A percentile compares a stretch with the other conserved stretches of the same genome.
Evolutionary conservation across 1,140 invertebrate species (phyloP).

Genomic region (Atta texana): DNA sequence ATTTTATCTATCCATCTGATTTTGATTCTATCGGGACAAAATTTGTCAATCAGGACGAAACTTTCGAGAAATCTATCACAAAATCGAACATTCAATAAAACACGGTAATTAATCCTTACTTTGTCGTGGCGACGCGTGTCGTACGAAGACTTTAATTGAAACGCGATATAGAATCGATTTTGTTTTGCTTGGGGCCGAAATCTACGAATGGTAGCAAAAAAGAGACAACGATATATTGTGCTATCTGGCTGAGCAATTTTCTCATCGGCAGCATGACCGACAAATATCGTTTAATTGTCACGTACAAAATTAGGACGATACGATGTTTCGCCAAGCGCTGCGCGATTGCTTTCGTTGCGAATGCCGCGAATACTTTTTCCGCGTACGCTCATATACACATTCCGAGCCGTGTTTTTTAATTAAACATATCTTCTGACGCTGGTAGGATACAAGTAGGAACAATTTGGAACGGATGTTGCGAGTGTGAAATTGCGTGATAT

Average conservation of each 20-base stretch:
- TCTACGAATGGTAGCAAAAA: not conserved
- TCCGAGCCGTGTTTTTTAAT: slow-evolving; percentile 72
- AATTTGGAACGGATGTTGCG: slow-evolving; percentile 58
- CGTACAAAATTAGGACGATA: slow-evolving; percentile 75
- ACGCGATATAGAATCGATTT: slow-evolving; percentile 51
- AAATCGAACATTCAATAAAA: slow-evolving; percentile 40
- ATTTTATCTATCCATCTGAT: not conserved
- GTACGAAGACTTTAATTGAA: slow-evolving; percentile 66
- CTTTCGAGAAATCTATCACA: slow-evolving; percentile 9
- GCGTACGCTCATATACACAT: slow-evolving; percentile 12
- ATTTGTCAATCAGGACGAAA: slow-evolving; percentile 10
- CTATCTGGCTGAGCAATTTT: slow-evolving; percentile 72
- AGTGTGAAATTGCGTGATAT: slow-evolving; percentile 1
- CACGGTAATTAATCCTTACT: slow-evolving; percentile 47
- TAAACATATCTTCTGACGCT: slow-evolving; percentile 58
- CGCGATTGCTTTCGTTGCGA: slow-evolving; percentile 74
- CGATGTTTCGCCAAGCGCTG: slow-evolving; percentile 58
- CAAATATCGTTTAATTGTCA: slow-evolving; percentile 79
- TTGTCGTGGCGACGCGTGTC: slow-evolving; percentile 14
- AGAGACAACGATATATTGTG: slow-evolving; percentile 60
- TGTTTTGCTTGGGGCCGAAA: slow-evolving; percentile 52
- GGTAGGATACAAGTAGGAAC: not conserved
- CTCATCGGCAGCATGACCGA: slow-evolving; percentile 58
- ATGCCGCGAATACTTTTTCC: slow-evolving; percentile 11
- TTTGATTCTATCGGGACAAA: not conserved